These are phyloP conservation scores for Eurystomus gularis DNA, from an alignment of 2,113 vertebrate genomes.

Conservation along the genomic window DNA sequence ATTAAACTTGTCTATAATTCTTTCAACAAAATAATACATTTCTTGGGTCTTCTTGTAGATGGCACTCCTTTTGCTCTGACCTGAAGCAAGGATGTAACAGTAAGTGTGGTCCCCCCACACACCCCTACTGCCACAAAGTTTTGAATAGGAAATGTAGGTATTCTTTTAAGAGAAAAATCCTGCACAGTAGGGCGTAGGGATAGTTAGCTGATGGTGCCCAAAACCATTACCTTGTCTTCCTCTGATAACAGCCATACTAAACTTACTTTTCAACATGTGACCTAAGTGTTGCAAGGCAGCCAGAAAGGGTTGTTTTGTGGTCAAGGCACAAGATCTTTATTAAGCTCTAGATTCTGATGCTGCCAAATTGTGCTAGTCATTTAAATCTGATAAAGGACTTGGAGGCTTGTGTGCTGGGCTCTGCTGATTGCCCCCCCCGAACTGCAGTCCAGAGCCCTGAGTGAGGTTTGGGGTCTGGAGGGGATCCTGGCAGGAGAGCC, in stretches of 20 bases:
- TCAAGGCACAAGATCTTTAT: background rate
- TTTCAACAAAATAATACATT: background rate
- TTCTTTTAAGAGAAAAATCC: background rate
- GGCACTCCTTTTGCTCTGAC: background rate
- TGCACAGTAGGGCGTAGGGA: background rate
- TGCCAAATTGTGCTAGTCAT: background rate
- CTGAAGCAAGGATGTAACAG: background rate
- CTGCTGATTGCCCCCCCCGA: background rate
- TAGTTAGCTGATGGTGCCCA: background rate
- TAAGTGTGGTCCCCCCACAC: rapidly evolving
- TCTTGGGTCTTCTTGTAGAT: background rate
- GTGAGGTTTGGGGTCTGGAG: background rate
- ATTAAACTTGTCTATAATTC: background rate
- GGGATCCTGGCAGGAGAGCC: background rate
- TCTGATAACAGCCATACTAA: background rate
- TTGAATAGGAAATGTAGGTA: background rate
- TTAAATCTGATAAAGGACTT: background rate
- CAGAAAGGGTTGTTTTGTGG: background rate
- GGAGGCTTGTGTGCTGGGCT: rapidly evolving
- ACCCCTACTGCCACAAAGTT: background rate
- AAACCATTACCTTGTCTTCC: background rate
- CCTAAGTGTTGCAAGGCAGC: background rate
- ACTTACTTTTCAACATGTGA: background rate
- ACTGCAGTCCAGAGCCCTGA: background rate
- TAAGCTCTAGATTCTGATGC: background rate